Conservation (phyloP, 2,113 vertebrate species). For the Rhinogobius similis region DNA sequence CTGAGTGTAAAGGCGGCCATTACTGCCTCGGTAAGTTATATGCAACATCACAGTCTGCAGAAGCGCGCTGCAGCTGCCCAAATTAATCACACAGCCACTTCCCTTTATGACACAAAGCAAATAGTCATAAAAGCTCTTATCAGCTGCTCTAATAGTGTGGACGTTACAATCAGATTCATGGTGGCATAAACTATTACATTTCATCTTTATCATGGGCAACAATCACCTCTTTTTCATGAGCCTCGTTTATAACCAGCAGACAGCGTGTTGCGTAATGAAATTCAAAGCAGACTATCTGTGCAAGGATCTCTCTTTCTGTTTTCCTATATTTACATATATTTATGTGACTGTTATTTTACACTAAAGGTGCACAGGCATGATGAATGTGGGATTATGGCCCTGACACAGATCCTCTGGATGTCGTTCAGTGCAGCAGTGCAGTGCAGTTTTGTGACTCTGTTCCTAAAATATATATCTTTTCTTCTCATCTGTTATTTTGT, state of each 20-base stretch:
- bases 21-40: slow-evolving; percentile 54
- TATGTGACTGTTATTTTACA: slow-evolving; percentile 70
- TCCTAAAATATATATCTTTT: neutral
- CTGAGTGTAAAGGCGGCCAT: slow-evolving; percentile 54
- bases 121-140: slow-evolving; percentile 74
- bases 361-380: slow-evolving; percentile 72
- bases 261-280: slow-evolving; percentile 82
- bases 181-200: slow-evolving; percentile 92
- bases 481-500: neutral
- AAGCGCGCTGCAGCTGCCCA: slow-evolving; percentile 40
- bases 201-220: slow-evolving; percentile 79
- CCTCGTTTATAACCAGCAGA: slow-evolving; percentile 85
- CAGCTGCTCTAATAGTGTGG: slow-evolving; percentile 62
- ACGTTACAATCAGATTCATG: slow-evolving; percentile 90
- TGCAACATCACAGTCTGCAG: slow-evolving; percentile 49
- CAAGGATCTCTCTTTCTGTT: slow-evolving; percentile 67
- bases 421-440: too few relatives aligned
- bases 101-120: slow-evolving; percentile 65
- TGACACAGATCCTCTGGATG: slow-evolving; percentile 35
- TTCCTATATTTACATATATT: slow-evolving; percentile 73
- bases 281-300: slow-evolving; percentile 80
- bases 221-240: slow-evolving; percentile 83
- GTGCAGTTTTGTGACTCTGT: slow-evolving; percentile 2
- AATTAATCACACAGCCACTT: slow-evolving; percentile 72
- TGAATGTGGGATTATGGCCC: slow-evolving; percentile 61